Evolutionary conservation across 2,113 vertebrate genomes (phyloP), one percentile per base, ranked within the genome.

Genomic region (Thinocorus orbignyianus): DNA sequence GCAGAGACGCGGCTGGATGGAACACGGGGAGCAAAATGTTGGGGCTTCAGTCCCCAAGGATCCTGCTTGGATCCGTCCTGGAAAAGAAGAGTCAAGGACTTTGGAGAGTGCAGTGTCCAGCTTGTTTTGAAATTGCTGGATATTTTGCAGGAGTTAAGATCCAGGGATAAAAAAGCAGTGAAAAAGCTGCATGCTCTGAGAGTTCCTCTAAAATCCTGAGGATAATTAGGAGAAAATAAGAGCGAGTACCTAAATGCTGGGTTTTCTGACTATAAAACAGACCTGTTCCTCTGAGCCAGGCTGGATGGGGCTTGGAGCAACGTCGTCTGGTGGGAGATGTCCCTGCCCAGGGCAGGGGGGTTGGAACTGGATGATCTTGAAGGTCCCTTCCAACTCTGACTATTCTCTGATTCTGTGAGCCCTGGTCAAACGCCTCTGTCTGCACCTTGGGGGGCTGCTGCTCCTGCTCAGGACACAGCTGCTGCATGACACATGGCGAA

Each of bases 211-310:
- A 25, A 41, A 60, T 62, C 35, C 25, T 30, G 71, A 55, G 76
- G 46, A 1, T 41, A 58, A 46, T 19, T 33, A 46, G 66, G 42
- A 65, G 80, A 17, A 66, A 46, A 33, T 6, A 39, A 62, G 52
- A 54, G 23, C 0, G 13, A 55, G n/a, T 2, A 4, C 1, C 1
- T 2, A 51, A 10, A 17, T 4, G 2, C 31, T 64, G 62, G 37
- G 18, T n/a, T 64, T 78, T 37, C 44, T 7, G 33, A 3, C 42
- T 35, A 1, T 16, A 41, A 3, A 65, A 23, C 90, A 46, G 55
- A 41, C 7, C 30, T 2, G 2, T 11, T 46, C 39, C 30, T 55
- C 41, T 48, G 48, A 48, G 20, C 48, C 48, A 48, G 48, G 48
- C 11, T 12, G 11, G 48, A 48, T 12, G 48, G 48, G 48, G 48